Base-by-base conservation (phyloP, 37 sponge, comb jelly and placozoan species). In the Theonella swinhoei region DNA sequence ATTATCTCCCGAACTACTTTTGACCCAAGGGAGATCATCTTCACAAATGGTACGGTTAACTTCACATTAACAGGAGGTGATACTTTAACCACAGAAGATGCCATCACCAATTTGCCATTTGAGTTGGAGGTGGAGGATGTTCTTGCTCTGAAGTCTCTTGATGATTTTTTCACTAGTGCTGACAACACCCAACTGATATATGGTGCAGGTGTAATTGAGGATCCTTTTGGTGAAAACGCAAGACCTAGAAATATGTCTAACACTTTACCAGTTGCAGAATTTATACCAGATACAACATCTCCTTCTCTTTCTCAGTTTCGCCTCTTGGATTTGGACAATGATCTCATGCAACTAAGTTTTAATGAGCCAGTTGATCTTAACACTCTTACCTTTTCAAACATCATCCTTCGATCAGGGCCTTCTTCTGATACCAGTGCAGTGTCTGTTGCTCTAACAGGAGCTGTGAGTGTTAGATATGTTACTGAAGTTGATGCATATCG, bases 291-390 rank as follows among this genome's bases (percentile, higher is more conserved):
- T 68, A 64, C 64, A 30, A 86, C 80, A 11, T 60, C 82, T 41
- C 90, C 90, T 36, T n/a, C n/a, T 23, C 39, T 82, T 0, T 1
- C 36, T 34, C 2, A 33, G 0, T 89, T 93, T 42, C 30, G 60
- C 39, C 63, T 77, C 0, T 67, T 93, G 34, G 83, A 93, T 73
- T 32, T 93, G 75, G 87, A 89, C 39, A 38, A 78, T 31, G 82
- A 93, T 38, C 68, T 25, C 17, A 82, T 93, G 78, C 60, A 59
- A 76, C 42, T 93, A 19, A 68, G 67, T 72, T 93, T 93, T 75
- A 83, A 89, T 66, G 93, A 93, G 62, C 93, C 93, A 25, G 90
- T 93, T 23, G 77, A 86, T 64, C 66, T 88, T 19, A 31, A 42
- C 23, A 62, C 62, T 29, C 41, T 93, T 33, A 86, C 85, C 39